Percentiles rank a stretch among this genome's conserved stretches.
Conservation (phyloP, 2,888 invertebrate species). For the Quadroppia sp. region DNA sequence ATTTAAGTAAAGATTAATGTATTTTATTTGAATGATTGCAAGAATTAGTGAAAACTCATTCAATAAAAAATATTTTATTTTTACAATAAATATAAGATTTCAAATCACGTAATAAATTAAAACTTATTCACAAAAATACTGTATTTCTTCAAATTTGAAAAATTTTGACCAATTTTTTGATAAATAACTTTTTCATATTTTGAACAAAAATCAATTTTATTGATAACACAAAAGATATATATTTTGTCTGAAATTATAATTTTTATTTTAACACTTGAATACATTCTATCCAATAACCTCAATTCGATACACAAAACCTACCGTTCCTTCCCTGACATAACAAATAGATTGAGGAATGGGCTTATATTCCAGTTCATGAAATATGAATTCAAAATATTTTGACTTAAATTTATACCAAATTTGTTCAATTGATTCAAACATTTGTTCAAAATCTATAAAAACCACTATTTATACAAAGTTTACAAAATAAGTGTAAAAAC, state of each 20-base stretch:
- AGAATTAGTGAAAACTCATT: too few species aligned
- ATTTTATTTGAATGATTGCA: too few species aligned
- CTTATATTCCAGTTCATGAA: not conserved
- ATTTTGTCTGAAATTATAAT: slow-evolving; percentile 3
- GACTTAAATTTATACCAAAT: not conserved
- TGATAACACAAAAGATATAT: not conserved
- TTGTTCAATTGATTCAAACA: slow-evolving; percentile 13
- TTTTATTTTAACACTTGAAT: not conserved
- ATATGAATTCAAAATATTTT: slow-evolving; percentile 1
- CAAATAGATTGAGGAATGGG: not conserved
- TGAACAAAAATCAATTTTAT: not conserved
- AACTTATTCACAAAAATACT: too few species aligned
- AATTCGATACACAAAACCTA: not conserved
- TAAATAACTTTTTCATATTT: not conserved
- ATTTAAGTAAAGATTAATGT: too few species aligned
- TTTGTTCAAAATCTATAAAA: not conserved
- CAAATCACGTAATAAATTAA: too few species aligned
- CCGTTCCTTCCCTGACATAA: too few species aligned
- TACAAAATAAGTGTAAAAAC: too few species aligned
- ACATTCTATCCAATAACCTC: not conserved
- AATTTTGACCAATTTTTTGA: not conserved
- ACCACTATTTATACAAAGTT: too few species aligned
- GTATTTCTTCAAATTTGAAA: too few species aligned
- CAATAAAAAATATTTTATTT: too few species aligned
- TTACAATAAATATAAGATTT: too few species aligned